These are phyloP conservation scores for Hirudo medicinalis DNA, from an alignment of 1,140 invertebrate species.

Conservation along the genomic window DNA sequence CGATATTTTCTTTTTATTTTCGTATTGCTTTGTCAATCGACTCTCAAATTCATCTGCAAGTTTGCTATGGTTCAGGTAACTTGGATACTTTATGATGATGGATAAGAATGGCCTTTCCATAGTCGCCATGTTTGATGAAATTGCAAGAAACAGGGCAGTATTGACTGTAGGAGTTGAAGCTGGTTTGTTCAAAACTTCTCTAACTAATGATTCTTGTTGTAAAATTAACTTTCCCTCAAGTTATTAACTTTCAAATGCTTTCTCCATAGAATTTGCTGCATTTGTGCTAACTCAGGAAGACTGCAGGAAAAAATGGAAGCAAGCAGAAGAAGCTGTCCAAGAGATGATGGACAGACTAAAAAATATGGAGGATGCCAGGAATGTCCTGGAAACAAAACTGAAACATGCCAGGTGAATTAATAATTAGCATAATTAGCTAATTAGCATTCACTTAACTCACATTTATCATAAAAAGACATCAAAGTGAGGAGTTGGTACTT, in stretches of 20 bases:
- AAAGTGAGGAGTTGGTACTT: conserved; percentile 3
- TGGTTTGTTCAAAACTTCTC: conserved; percentile 27
- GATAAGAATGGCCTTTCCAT: conserved; percentile 31
- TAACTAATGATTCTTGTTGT: conserved; percentile 2
- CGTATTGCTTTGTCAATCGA: no score
- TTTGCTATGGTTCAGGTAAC: no score
- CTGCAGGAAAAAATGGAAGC: conserved; percentile 54
- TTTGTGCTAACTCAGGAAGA: conserved; percentile 58
- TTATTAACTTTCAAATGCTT: conserved; percentile 11
- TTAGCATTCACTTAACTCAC: background rate
- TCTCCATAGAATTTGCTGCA: conserved; percentile 51
- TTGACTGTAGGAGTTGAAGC: conserved; percentile 33
- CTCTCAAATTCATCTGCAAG: no score
- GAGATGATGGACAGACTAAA: conserved; percentile 53
- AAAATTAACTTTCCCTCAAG: background rate
- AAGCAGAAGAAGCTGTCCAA: conserved; percentile 52
- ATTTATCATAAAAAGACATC: background rate
- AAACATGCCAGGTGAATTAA: conserved; percentile 44
- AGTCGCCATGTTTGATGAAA: conserved; percentile 40
- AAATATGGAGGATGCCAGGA: conserved; percentile 51
- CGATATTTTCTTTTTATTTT: no score
- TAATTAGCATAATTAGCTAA: background rate
- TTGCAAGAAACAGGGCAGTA: conserved; percentile 34
- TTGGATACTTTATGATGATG: conserved; percentile 23
- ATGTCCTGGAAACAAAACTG: conserved; percentile 59